These are phyloP conservation scores for Phragmatobia fuliginosa DNA, from an alignment of 2,888 invertebrate species.

Conservation along the genomic window DNA sequence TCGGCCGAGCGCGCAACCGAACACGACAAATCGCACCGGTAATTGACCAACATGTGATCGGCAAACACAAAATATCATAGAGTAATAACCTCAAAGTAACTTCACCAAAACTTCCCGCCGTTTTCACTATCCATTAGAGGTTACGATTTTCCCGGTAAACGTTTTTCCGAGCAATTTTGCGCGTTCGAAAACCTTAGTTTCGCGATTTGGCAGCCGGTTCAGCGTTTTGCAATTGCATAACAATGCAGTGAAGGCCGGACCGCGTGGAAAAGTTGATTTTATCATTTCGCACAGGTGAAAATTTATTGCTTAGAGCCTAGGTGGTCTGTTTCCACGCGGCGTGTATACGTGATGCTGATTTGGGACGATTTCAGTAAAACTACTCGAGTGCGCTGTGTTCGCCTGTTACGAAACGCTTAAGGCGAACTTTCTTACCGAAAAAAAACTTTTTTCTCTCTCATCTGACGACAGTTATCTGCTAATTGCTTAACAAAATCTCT, in stretches of 20 bases:
- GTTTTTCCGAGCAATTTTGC: constrained; percentile 66
- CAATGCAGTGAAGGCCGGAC: constrained; percentile 79
- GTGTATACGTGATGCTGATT: constrained; percentile 65
- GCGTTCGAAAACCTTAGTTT: constrained; percentile 64
- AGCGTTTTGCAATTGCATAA: constrained; percentile 79
- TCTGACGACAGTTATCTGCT: constrained; percentile 76
- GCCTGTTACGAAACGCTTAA: constrained; percentile 76
- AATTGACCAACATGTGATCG: constrained; percentile 68
- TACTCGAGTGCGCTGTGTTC: constrained; percentile 60
- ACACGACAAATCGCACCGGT: constrained; percentile 73
- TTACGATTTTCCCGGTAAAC: constrained; percentile 69
- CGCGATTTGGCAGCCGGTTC: constrained; percentile 69
- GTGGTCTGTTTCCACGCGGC: constrained; percentile 61
- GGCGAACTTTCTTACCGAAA: constrained; percentile 69
- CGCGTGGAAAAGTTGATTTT: constrained; percentile 76
- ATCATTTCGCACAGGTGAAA: constrained; percentile 67
- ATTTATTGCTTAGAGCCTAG: constrained; percentile 60
- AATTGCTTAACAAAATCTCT: constrained; percentile 76
- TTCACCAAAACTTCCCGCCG: constrained; percentile 48
- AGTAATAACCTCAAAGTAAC: constrained; percentile 58
- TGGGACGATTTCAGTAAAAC: constrained; percentile 74
- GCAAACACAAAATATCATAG: constrained; percentile 68
- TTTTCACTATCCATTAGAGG: constrained; percentile 63
- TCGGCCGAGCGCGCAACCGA: constrained; percentile 62
- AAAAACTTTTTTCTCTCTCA: constrained; percentile 69